Percentiles rank a stretch among this genome's conserved stretches.
Evolutionary conservation across 2,113 vertebrate genomes (phyloP).

Genomic region (Poecile atricapillus): DNA sequence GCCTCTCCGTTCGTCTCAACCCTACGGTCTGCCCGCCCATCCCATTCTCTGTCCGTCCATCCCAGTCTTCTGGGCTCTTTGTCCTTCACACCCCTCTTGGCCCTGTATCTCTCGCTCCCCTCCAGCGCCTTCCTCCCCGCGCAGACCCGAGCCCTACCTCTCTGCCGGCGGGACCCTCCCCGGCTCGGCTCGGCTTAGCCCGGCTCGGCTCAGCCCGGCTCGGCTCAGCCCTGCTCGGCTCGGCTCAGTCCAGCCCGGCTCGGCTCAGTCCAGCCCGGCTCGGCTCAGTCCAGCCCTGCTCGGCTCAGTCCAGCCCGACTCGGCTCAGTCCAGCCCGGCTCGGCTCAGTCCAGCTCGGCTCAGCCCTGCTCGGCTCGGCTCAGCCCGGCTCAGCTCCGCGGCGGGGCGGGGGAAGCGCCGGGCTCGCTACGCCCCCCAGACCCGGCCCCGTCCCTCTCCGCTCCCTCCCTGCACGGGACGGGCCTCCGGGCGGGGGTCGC

Average conservation of each 20-base stretch:
- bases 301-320: rapidly evolving
- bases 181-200: neutral
- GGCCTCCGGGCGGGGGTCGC: neutral
- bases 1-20: neutral
- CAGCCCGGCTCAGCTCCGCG: neutral
- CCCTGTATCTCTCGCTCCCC: too few species aligned
- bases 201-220: neutral
- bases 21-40: neutral
- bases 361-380: neutral
- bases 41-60: neutral
- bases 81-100: neutral
- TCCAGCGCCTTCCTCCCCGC: neutral
- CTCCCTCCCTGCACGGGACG: neutral
- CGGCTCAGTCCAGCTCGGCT: rapidly evolving
- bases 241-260: neutral
- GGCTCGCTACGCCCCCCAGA: neutral
- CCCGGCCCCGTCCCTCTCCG: neutral
- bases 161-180: neutral
- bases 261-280: neutral
- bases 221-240: rapidly evolving
- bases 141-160: neutral
- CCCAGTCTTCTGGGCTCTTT: neutral
- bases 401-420: neutral
- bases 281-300: neutral
- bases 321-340: neutral